A percentile compares a stretch with the other conserved stretches of the same genome.
Evolutionary conservation across 1,140 invertebrate species (phyloP).

Genomic region (Cotesia chilonis): DNA sequence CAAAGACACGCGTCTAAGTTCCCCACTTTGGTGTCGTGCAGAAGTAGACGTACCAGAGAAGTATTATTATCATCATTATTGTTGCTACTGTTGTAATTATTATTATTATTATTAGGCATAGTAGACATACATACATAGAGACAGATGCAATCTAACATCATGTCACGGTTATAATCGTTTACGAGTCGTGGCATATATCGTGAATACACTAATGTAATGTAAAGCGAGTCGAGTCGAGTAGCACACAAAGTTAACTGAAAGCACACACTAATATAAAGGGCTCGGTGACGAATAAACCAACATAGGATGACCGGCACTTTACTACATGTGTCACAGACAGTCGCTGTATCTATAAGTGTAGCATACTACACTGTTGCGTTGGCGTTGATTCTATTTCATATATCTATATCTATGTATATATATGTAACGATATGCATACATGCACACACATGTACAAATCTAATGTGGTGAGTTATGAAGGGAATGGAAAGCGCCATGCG

Average conservation of each 20-base stretch:
- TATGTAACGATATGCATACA: too few species aligned
- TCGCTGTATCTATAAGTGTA: too few species aligned
- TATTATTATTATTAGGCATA: background rate
- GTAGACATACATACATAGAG: constrained; percentile 17
- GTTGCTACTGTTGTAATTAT: too few species aligned
- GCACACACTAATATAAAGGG: constrained; percentile 17
- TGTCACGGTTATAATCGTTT: background rate
- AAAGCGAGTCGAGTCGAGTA: too few species aligned
- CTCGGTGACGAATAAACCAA: constrained; percentile 18
- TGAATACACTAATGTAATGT: constrained; percentile 5
- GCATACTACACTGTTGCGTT: too few species aligned
- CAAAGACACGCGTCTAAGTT: constrained; percentile 53
- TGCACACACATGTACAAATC: background rate
- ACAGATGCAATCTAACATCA: constrained; percentile 27
- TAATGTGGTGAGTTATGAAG: background rate
- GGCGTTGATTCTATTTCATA: background rate
- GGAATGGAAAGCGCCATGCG: too few species aligned
- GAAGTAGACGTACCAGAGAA: constrained; percentile 4
- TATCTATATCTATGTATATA: background rate
- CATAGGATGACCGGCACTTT: constrained; percentile 14
- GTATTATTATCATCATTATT: too few species aligned
- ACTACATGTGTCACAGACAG: constrained; percentile 13
- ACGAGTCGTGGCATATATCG: background rate
- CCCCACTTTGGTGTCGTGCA: constrained; percentile 46
- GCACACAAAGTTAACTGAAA: too few species aligned